Percentiles rank a stretch among this genome's conserved stretches.
These are phyloP conservation scores for Eulemur albifrons DNA, from an alignment of 2,797 vertebrate genomes.

Conservation along the genomic window DNA sequence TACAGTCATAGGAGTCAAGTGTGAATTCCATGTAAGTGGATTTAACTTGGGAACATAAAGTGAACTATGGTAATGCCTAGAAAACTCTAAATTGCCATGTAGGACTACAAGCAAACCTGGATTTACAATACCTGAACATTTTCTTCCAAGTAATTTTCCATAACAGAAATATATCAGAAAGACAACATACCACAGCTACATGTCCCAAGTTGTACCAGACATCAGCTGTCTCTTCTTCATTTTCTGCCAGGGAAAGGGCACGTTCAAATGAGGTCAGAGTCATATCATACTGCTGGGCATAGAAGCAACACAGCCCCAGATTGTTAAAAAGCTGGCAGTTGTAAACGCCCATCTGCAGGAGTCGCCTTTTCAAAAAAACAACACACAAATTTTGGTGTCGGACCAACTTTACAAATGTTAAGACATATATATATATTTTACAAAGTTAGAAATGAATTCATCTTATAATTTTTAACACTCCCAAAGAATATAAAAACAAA, in stretches of 20 bases:
- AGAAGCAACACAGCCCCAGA: constrained; percentile 98
- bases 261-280: constrained; percentile 96
- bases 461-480: background rate
- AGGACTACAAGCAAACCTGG: background rate
- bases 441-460: background rate
- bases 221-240: constrained; percentile 94
- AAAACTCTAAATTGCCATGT: background rate
- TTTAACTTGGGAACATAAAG: background rate
- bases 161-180: background rate
- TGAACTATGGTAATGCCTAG: background rate
- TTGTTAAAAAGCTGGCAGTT: constrained; percentile 99
- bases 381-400: constrained; percentile 10
- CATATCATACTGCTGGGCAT: constrained; percentile 99
- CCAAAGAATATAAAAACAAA: background rate
- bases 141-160: background rate
- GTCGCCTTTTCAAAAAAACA: constrained; percentile 87
- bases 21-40: background rate
- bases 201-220: constrained; percentile 99
- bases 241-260: constrained; percentile 92
- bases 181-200: constrained; percentile 92
- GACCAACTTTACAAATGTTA: background rate
- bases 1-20: background rate
- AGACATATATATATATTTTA: background rate
- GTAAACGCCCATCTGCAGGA: constrained; percentile 98
- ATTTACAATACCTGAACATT: background rate